Conservation (phyloP, 2,888 invertebrate genomes). For the Ramazzottius varieornatus region DNA sequence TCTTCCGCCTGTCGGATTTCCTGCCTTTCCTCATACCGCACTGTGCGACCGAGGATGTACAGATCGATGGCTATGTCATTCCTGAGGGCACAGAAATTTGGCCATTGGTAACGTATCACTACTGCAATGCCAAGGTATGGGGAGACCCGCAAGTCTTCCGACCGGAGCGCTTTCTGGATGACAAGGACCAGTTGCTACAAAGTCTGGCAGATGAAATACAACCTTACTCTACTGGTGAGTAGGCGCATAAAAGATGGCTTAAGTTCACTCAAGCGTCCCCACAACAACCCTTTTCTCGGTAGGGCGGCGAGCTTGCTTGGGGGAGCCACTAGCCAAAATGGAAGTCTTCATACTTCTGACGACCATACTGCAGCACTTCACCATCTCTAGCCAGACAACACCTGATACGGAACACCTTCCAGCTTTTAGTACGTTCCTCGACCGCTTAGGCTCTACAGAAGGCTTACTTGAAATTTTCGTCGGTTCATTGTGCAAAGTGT, state of each 20-base stretch:
- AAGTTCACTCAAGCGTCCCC: not conserved
- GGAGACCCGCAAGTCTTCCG: conserved; percentile 9
- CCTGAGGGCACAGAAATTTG: conserved; percentile 6
- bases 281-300: not conserved
- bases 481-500: no score
- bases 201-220: conserved; percentile 7
- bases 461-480: not conserved
- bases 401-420: not conserved
- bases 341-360: not conserved
- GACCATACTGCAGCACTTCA: not conserved
- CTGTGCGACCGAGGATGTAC: conserved; percentile 6
- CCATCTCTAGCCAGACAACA: not conserved
- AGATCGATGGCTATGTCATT: conserved; percentile 9
- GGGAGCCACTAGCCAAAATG: not conserved
- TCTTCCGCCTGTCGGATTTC: conserved; percentile 9
- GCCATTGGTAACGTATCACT: not conserved
- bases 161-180: conserved; percentile 11
- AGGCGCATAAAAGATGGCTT: no score
- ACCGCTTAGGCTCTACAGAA: not conserved
- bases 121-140: conserved; percentile 9
- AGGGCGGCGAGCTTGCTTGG: not conserved
- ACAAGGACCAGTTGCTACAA: conserved; percentile 7
- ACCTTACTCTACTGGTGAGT: conserved; percentile 9
- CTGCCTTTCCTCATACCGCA: conserved; percentile 9
- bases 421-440: no score